Percentiles rank a stretch among this genome's conserved stretches.
Evolutionary conservation across 35 echinoderm and acorn worm species (phyloP).

Genomic region (Antedon bifida): DNA sequence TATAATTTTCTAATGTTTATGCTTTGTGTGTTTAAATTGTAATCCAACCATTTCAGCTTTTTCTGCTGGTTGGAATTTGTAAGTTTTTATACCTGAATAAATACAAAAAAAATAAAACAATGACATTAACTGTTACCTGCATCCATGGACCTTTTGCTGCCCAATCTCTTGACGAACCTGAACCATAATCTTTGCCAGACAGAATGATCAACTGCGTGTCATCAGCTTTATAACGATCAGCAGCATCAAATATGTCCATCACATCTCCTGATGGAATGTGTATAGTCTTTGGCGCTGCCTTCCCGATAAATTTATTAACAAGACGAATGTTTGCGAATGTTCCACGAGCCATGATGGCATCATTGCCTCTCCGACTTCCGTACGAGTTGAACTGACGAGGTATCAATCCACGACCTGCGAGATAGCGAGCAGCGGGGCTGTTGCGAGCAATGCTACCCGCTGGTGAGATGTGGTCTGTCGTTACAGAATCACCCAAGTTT

Average conservation of each 20-base stretch:
- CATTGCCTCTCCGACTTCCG: slow-evolving; percentile 90
- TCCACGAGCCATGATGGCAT: slow-evolving; percentile 92
- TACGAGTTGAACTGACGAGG: slow-evolving; percentile 98
- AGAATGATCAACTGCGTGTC: slow-evolving; percentile 42
- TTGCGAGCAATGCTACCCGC: slow-evolving; percentile 89
- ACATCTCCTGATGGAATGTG: slow-evolving; percentile 57
- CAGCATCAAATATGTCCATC: slow-evolving; percentile 96
- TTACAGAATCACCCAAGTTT: slow-evolving; percentile 79
- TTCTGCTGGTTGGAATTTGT: no score
- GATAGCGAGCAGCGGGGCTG: slow-evolving; percentile 86
- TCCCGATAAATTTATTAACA: slow-evolving; percentile 91
- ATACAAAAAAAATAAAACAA: no score
- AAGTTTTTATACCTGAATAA: no score
- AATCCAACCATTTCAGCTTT: no score
- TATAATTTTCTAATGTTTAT: no score
- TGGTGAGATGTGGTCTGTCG: slow-evolving; percentile 97
- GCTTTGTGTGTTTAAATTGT: no score
- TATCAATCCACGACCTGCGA: slow-evolving; percentile 47
- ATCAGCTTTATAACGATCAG: slow-evolving; percentile 43
- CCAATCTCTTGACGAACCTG: slow-evolving; percentile 95
- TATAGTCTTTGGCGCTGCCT: slow-evolving; percentile 76
- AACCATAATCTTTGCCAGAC: slow-evolving; percentile 87
- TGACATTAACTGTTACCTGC: no score
- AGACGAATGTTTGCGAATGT: slow-evolving; percentile 96
- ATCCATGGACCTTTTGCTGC: slow-evolving; percentile 99